Evolutionary conservation across 2,113 vertebrate species (phyloP).

Genomic region (Rattus norvegicus): GRCr8 NC_086037.1:3748501-3749000

Average conservation of each 20-base stretch:
- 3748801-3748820: background rate
- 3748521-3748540: background rate
- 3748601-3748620: background rate
- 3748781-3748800: background rate
- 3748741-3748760: background rate
- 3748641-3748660: background rate
- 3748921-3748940: background rate
- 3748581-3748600: background rate
- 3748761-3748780: background rate
- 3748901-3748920: background rate
- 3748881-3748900: background rate
- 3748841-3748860: background rate
- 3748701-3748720: background rate
- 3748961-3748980: background rate
- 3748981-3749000: background rate
- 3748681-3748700: background rate
- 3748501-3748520: background rate
- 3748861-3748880: background rate
- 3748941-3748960: background rate
- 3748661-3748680: background rate
- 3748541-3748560: background rate
- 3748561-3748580: background rate
- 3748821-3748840: background rate
- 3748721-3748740: accelerated
- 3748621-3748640: background rate